Evolutionary conservation across 2,888 invertebrate species (phyloP).

Genomic region (Oxycera nigricornis): DNA sequence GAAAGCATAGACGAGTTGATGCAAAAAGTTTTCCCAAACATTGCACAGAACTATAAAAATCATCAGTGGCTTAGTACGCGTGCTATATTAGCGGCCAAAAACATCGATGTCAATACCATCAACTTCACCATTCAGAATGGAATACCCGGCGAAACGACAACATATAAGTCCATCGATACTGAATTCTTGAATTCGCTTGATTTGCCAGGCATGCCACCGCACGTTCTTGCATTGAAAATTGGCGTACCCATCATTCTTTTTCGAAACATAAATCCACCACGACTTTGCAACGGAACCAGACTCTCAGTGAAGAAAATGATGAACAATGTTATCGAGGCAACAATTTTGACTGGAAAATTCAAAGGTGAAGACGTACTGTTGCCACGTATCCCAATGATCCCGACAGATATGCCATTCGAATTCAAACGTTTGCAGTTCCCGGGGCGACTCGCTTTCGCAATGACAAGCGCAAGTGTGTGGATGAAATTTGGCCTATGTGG

Average conservation of each 20-base stretch:
- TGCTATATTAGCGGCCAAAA: slow-evolving; percentile 32
- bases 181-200: slow-evolving; percentile 46
- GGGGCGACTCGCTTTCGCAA: slow-evolving; percentile 54
- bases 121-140: neutral
- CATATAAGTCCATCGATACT: slow-evolving; percentile 45
- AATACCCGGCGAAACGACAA: neutral
- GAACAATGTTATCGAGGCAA: slow-evolving; percentile 4
- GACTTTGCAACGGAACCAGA: slow-evolving; percentile 51
- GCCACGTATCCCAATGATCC: slow-evolving; percentile 55
- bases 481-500: slow-evolving; percentile 51
- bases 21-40: slow-evolving; percentile 53
- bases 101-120: neutral
- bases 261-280: slow-evolving; percentile 50
- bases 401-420: slow-evolving; percentile 51
- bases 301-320: slow-evolving; percentile 35
- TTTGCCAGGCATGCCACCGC: slow-evolving; percentile 44
- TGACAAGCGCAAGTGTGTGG: slow-evolving; percentile 52
- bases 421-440: slow-evolving; percentile 53
- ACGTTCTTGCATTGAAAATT: slow-evolving; percentile 50
- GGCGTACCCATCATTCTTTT: slow-evolving; percentile 52
- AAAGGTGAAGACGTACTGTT: slow-evolving; percentile 51
- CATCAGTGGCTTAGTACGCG: slow-evolving; percentile 50
- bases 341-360: slow-evolving; percentile 9
- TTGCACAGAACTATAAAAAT: slow-evolving; percentile 50
- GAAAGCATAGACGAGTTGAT: too few species aligned